A percentile compares a stretch with the other conserved stretches of the same genome.
Conservation (phyloP, 2,888 invertebrate genomes). For the Esperia sulphurella region DNA sequence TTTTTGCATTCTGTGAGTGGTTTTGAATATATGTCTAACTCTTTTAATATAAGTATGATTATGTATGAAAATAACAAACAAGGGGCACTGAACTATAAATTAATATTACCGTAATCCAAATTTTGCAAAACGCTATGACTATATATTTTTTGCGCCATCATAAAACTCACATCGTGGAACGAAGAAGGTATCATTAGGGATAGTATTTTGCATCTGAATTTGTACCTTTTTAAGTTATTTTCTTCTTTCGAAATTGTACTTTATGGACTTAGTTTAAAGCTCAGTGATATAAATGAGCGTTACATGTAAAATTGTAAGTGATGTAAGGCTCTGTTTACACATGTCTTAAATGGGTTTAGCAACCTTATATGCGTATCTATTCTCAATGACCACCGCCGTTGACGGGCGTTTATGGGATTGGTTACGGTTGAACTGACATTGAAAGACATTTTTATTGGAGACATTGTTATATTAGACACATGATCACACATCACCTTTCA, state of each 20-base stretch:
- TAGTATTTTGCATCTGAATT: conserved; percentile 1
- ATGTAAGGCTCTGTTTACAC: neutral
- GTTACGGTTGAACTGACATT: too few species aligned
- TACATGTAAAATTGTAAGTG: too few species aligned
- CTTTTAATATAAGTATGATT: neutral
- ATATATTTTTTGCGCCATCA: conserved; percentile 45
- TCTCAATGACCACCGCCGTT: too few species aligned
- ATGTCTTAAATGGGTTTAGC: neutral
- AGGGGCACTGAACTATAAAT: conserved; percentile 42
- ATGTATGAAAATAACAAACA: neutral
- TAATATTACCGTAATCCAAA: conserved; percentile 30
- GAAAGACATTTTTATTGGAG: too few species aligned
- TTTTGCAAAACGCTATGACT: conserved; percentile 22
- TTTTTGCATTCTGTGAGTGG: too few species aligned
- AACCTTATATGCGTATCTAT: too few species aligned
- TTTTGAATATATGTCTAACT: too few species aligned
- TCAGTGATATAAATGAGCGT: neutral
- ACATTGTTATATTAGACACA: too few species aligned
- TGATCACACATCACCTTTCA: too few species aligned
- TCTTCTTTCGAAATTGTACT: neutral
- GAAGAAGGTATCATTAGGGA: neutral
- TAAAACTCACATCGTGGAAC: conserved; percentile 46
- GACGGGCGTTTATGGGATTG: too few species aligned
- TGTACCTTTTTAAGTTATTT: neutral
- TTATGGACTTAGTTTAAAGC: neutral